These are phyloP conservation scores for Solenopsis fugax DNA, from an alignment of 1,140 invertebrate species.

Conservation along the genomic window DNA sequence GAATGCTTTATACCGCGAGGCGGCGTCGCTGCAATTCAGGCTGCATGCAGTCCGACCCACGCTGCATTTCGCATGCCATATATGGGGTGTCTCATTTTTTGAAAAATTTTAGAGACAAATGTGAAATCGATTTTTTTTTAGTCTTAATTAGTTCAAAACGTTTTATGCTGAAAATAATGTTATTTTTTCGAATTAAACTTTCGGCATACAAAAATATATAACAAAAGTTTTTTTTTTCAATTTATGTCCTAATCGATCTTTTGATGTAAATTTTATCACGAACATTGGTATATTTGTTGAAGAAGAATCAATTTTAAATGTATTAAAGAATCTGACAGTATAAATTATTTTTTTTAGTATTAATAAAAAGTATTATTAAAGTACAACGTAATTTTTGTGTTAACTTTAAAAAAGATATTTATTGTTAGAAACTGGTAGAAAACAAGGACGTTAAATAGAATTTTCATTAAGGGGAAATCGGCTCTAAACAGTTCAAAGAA, in stretches of 20 bases:
- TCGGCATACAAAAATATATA: not conserved
- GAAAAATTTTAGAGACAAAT: not conserved
- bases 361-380: too few species aligned
- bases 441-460: conserved; percentile 12
- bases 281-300: not conserved
- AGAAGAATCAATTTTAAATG: not conserved
- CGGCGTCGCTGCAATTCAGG: conserved; percentile 55
- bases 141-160: not conserved
- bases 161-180: not conserved
- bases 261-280: not conserved
- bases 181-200: not conserved
- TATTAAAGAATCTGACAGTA: not conserved
- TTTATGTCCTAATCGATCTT: not conserved
- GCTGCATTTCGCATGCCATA: conserved; percentile 39
- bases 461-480: conserved; percentile 45
- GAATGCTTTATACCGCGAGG: conserved; percentile 75
- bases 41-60: conserved; percentile 36
- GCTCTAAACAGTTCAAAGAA: conserved; percentile 46
- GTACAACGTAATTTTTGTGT: not conserved
- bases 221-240: not conserved
- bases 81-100: conserved; percentile 35
- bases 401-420: conserved; percentile 6
- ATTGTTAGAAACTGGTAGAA: not conserved
- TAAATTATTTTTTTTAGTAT: not conserved
- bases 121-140: not conserved